Percentiles rank a stretch among this genome's conserved stretches.
Conservation (phyloP, 2,113 vertebrate species). For the Tachycineta bicolor region DNA sequence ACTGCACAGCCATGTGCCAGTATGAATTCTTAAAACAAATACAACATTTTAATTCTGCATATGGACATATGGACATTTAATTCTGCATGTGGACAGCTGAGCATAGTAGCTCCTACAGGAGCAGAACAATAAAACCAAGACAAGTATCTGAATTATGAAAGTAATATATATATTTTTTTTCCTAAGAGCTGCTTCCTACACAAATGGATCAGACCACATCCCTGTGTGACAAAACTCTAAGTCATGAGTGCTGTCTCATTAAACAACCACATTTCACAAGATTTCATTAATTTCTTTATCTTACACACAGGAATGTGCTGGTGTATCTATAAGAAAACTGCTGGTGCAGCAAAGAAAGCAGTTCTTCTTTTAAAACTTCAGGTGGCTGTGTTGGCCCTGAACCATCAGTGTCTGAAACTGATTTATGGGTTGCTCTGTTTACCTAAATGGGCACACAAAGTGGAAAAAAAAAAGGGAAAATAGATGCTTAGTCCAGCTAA, state of each 20-base stretch:
- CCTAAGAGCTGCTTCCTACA: not conserved
- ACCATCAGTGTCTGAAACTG: not conserved
- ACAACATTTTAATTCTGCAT: not conserved
- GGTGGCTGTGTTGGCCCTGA: not conserved
- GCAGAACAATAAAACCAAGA: not conserved
- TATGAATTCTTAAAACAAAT: not conserved
- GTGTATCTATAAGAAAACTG: not conserved
- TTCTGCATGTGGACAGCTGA: not conserved
- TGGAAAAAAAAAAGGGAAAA: not conserved
- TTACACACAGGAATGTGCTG: not conserved
- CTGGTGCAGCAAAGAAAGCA: not conserved
- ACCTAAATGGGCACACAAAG: not conserved
- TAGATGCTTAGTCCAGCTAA: not conserved
- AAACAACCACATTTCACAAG: not conserved
- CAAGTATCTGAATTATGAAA: not conserved
- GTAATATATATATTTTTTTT: rapidly evolving
- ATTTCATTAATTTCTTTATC: not conserved
- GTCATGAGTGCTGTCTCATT: not conserved
- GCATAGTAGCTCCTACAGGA: not conserved
- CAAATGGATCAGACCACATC: not conserved
- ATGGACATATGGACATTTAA: too few relatives aligned
- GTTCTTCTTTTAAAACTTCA: not conserved
- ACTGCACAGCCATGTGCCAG: not conserved
- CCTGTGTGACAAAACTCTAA: not conserved
- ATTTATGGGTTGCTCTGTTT: not conserved